These are phyloP conservation scores for Cygnus atratus DNA, from an alignment of 2,113 vertebrate species.

Conservation along the genomic window DNA sequence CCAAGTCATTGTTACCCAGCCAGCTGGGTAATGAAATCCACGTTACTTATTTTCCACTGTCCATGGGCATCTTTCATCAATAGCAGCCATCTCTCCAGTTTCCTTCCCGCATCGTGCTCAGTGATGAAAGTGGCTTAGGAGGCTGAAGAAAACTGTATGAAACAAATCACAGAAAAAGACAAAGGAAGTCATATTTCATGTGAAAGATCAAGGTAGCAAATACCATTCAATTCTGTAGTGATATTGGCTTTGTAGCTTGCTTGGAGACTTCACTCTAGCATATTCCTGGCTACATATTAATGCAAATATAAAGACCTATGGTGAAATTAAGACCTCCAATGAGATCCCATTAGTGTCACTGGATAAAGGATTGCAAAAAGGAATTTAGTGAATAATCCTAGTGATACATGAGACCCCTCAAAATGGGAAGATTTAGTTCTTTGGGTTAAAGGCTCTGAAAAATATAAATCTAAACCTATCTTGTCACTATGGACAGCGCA, in stretches of 20 bases:
- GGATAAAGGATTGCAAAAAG: neutral
- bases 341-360: neutral
- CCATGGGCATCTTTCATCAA: conserved; percentile 72
- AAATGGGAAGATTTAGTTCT: neutral
- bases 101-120: conserved; percentile 91
- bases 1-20: conserved; percentile 83
- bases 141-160: conserved; percentile 90
- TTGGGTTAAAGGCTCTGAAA: neutral
- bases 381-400: neutral
- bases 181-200: neutral
- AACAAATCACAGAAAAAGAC: neutral
- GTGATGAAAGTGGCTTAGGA: conserved; percentile 91
- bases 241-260: neutral
- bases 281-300: neutral
- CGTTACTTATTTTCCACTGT: conserved; percentile 24
- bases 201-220: neutral
- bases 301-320: neutral
- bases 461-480: neutral
- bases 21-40: conserved; percentile 85
- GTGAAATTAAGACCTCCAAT: neutral
- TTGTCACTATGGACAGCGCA: neutral
- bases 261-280: neutral
- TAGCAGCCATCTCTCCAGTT: conserved; percentile 98
- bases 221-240: neutral
- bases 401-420: neutral